Evolutionary conservation across 1,140 invertebrate species (phyloP), one percentile per base, ranked within the genome.

Genomic region (Radopholus similis): DNA sequence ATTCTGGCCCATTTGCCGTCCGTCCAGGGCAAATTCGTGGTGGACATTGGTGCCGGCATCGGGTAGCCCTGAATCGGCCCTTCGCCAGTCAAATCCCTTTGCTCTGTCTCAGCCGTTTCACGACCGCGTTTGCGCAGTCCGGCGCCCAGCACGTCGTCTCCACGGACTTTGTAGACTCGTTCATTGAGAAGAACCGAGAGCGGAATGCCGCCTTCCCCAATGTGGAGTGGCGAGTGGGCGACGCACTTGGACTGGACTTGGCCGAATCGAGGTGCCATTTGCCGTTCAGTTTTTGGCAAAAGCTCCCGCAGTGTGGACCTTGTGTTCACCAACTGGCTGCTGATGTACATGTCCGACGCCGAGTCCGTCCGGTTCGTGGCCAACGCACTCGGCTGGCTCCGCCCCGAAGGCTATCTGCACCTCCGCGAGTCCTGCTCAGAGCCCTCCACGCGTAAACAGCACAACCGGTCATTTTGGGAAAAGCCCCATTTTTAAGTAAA

Each of bases 251-350:
- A 66, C 74, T 87, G n/a, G 70, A 85, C 37, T 69, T 85, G 37
- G 72, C 80, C 0, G 34, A 65, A 5, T 78, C 82, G 18, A 85
- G 84, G 68, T 70, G 38, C 11, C 56, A n/a, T n/a, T n/a, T n/a
- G n/a, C n/a, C n/a, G n/a, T n/a, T n/a, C n/a, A 26, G n/a, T 37
- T 34, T 47, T 68, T 23, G 71, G 23, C 37, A 67, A 67, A 32
- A 49, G 30, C 13, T 9, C 42, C 8, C 76, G 6, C 66, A 85
- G 84, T 63, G 74, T 79, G 38, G 86, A 88, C 70, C 62, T 87
- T 21, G 83, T 88, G 3, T 88, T 88, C 78, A 86, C 86, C 70
- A 88, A 88, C 74, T 88, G 87, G 87, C 80, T 88, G 18, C 82
- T 88, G 51, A 88, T 88, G 87, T 88, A 88, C 72, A 69, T 88